These are phyloP conservation scores for Heterochromis multidens DNA, from an alignment of 2,113 vertebrate genomes.

Conservation along the genomic window DNA sequence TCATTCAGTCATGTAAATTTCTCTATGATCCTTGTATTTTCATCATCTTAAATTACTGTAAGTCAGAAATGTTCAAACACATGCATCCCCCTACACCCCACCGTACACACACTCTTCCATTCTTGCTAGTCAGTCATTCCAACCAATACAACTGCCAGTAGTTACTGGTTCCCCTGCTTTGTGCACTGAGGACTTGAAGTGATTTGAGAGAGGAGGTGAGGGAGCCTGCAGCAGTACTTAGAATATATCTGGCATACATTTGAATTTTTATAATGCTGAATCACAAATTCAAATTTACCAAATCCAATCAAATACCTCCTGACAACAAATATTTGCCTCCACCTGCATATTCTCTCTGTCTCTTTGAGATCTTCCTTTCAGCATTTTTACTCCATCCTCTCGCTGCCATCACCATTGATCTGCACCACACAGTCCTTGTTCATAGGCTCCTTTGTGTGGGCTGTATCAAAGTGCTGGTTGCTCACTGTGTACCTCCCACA, in stretches of 20 bases:
- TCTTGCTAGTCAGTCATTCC: not conserved
- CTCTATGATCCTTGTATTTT: not conserved
- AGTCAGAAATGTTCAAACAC: not conserved
- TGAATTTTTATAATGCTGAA: not conserved
- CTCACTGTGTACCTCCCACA: constrained; percentile 85
- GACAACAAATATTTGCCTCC: constrained; percentile 3
- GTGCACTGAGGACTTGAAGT: not conserved
- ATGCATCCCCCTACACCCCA: not conserved
- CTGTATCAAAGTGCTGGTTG: constrained; percentile 88
- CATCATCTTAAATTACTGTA: not conserved
- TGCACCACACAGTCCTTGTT: constrained; percentile 88
- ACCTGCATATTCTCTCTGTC: not conserved
- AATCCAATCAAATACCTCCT: constrained; percentile 5
- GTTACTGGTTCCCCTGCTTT: not conserved
- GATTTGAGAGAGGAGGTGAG: not conserved
- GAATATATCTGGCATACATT: not conserved
- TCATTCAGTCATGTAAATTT: not conserved
- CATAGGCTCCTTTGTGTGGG: constrained; percentile 76
- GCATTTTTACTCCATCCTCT: constrained; percentile 65
- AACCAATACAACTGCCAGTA: not conserved
- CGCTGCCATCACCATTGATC: constrained; percentile 85
- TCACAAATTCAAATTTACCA: not conserved
- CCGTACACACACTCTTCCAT: not conserved
- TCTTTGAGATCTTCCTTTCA: not conserved
- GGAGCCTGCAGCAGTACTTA: not conserved